These are phyloP conservation scores for Sialia sialis DNA, from an alignment of 2,113 vertebrate genomes.

Conservation along the genomic window DNA sequence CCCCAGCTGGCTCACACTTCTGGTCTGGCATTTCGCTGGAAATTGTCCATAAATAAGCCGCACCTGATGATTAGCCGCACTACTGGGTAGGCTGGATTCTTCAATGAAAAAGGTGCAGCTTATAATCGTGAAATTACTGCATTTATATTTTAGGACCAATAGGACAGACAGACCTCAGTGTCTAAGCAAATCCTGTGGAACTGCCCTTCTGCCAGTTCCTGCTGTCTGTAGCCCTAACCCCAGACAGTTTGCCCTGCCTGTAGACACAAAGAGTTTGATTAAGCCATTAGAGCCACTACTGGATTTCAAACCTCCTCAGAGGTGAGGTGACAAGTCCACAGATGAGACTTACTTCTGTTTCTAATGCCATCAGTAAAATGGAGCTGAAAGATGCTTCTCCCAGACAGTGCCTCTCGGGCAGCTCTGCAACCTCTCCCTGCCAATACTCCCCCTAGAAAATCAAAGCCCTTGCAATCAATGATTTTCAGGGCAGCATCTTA, in stretches of 20 bases:
- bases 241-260: neutral
- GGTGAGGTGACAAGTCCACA: neutral
- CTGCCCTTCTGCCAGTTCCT: neutral
- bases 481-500: neutral
- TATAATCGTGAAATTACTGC: no score
- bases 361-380: neutral
- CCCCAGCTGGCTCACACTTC: no score
- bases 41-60: no score
- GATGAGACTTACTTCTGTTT: neutral
- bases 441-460: neutral
- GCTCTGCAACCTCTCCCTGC: neutral
- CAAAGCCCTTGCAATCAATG: neutral
- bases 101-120: no score
- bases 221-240: neutral
- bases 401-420: neutral
- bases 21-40: no score
- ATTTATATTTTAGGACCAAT: neutral
- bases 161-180: neutral
- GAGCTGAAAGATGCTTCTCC: neutral
- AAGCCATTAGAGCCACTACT: neutral
- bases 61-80: no score
- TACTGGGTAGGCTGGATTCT: no score
- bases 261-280: neutral
- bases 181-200: neutral
- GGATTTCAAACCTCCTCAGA: neutral